These are phyloP conservation scores for Synergus laeviventris DNA, from an alignment of 2,888 invertebrate species.

Conservation along the genomic window DNA sequence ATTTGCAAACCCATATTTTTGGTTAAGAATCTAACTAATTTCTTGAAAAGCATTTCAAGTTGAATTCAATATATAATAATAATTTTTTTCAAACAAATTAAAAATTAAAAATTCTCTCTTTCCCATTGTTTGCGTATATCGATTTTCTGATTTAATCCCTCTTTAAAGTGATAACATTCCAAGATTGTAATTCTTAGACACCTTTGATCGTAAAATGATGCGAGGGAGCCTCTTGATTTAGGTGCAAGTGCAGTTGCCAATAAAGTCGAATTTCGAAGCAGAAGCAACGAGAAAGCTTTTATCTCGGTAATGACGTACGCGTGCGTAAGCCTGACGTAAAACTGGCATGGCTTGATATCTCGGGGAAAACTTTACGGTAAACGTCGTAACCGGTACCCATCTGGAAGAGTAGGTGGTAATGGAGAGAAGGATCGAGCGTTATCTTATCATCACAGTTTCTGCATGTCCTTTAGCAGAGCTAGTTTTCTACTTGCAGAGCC, in stretches of 20 bases:
- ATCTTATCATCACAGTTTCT: constrained; percentile 60
- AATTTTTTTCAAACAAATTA: no score
- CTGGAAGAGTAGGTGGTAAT: constrained; percentile 59
- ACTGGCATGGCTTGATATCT: constrained; percentile 17
- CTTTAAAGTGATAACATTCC: no score
- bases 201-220: neutral
- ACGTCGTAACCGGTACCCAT: constrained; percentile 53
- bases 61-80: no score
- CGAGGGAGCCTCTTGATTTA: neutral
- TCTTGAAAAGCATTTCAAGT: no score
- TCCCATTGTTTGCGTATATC: no score
- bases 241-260: constrained; percentile 25
- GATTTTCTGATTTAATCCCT: no score
- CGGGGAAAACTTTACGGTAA: constrained; percentile 42
- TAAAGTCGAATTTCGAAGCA: constrained; percentile 34
- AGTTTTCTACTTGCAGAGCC: neutral
- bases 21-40: no score
- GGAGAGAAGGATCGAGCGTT: constrained; percentile 60
- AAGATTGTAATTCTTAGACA: neutral
- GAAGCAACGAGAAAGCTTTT: constrained; percentile 37
- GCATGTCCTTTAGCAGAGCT: constrained; percentile 8
- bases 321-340: constrained; percentile 40
- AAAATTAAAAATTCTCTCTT: no score
- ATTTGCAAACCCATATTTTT: no score
- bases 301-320: constrained; percentile 40